A percentile compares a stretch with the other conserved stretches of the same genome.
These are phyloP conservation scores for Desmodus rotundus DNA, from an alignment of 2,113 vertebrate species.

Conservation along the genomic window DNA sequence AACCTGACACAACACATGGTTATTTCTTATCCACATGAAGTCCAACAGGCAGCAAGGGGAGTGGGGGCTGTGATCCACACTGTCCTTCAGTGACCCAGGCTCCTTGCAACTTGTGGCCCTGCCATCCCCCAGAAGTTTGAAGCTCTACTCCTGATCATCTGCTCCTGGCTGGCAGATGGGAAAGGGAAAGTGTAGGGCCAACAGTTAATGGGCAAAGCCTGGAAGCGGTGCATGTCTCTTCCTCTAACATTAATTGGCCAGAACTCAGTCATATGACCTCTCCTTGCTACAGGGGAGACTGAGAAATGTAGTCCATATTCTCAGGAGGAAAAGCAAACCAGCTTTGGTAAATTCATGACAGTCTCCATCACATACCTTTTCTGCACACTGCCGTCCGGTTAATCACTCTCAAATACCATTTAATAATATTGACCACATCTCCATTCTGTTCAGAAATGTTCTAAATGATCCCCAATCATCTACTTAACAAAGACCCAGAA, in stretches of 20 bases:
- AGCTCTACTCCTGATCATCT: background rate
- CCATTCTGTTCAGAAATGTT: conserved; percentile 7
- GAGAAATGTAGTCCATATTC: background rate
- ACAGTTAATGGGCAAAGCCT: background rate
- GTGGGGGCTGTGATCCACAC: rapidly evolving
- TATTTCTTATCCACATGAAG: background rate
- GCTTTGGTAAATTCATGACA: background rate
- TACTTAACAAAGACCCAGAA: background rate
- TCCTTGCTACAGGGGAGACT: background rate
- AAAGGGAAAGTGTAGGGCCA: background rate
- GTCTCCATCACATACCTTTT: background rate
- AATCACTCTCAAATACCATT: background rate
- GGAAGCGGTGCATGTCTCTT: background rate
- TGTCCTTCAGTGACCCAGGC: background rate
- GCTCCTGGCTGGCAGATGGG: background rate
- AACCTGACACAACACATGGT: background rate
- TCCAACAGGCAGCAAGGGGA: background rate
- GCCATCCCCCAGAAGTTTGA: background rate
- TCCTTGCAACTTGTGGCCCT: background rate
- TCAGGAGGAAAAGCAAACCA: background rate
- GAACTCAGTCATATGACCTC: background rate
- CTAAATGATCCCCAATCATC: background rate
- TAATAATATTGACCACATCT: background rate
- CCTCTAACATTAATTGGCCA: background rate
- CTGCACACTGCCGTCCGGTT: background rate